Base-by-base conservation (phyloP, 2,113 vertebrate genomes). In the Cnemophilus loriae region DNA sequence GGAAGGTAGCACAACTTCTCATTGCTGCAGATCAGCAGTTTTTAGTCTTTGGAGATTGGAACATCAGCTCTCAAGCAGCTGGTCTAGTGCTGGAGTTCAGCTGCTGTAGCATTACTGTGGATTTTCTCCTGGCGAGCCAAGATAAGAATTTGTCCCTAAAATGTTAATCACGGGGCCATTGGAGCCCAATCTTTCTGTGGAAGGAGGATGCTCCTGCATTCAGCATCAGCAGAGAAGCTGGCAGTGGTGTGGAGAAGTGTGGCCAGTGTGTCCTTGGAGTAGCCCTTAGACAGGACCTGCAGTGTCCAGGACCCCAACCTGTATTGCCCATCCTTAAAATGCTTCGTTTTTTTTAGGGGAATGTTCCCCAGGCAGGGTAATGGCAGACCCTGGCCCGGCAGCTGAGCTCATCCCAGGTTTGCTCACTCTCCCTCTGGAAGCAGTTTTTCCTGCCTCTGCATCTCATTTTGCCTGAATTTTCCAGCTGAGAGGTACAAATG, bases 401-500 rank as follows among this genome's bases (percentile, higher is more conserved):
- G 64, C 68, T 64, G 90, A 57, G 9, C 59, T 91, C 42, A 35
- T 76, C 89, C 56, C 55, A 70, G 42, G 42, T 86, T 94, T 83
- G 37, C 67, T 93, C 55, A 65, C 49, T 30, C 81, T 85, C 90
- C 55, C 20, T 83, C 68, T 91, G 75, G 75, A 88, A 95, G 80
- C 71, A 57, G 60, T 60, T 93, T 90, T 93, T 87, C 86, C 76
- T 94, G 82, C 76, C 41, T 94, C 67, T 71, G 82, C 90, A 92
- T 86, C 83, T 91, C 59, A 74, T 91, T 93, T 85, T 84, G 83
- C 80, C 52, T 49, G 88, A 59, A 81, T 96, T 97, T 95, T 94
- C 93, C 93, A 92, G 83, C 93, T 89, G 95, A 89, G 95, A 94
- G 76, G 68, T 88, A 94, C 95, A 95, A 96, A 90, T 77, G 85